Conservation (phyloP, 2,888 invertebrate genomes). For the Ctena decussata region DNA sequence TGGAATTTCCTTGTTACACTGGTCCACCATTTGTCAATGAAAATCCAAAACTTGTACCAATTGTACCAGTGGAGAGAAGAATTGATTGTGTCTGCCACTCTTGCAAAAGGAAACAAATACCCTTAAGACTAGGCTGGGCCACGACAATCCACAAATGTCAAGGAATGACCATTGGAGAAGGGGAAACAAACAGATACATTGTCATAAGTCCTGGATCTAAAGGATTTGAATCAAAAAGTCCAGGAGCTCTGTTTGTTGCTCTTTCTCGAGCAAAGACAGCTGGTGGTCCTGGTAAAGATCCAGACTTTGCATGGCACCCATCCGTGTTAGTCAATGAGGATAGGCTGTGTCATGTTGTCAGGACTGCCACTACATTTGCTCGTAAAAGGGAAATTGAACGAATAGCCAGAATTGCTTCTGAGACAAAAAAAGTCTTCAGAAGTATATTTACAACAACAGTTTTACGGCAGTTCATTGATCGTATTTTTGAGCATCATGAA, state of each 20-base stretch:
- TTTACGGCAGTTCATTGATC: neutral
- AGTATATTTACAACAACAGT: neutral
- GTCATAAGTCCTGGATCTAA: conserved; percentile 32
- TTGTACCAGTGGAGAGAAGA: too few species aligned
- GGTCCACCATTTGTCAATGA: too few species aligned
- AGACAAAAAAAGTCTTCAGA: neutral
- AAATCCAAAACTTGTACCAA: too few species aligned
- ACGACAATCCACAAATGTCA: conserved; percentile 59
- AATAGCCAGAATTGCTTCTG: neutral
- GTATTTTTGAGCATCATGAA: neutral
- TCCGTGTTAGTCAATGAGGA: conserved; percentile 28
- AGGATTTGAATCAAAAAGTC: conserved; percentile 54
- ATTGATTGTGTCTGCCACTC: too few species aligned
- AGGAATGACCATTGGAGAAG: conserved; percentile 50
- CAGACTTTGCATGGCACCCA: conserved; percentile 63
- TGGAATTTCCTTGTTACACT: too few species aligned
- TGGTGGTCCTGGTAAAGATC: conserved; percentile 21
- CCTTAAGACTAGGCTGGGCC: conserved; percentile 53
- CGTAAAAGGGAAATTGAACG: conserved; percentile 23
- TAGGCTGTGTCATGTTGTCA: conserved; percentile 49
- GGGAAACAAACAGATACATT: neutral
- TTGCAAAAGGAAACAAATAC: too few species aligned
- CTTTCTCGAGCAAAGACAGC: conserved; percentile 56
- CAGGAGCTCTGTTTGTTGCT: conserved; percentile 64
- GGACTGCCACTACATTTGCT: conserved; percentile 35